Base-by-base conservation (phyloP, 2,113 vertebrate genomes). In the Phasianus colchicus region DNA sequence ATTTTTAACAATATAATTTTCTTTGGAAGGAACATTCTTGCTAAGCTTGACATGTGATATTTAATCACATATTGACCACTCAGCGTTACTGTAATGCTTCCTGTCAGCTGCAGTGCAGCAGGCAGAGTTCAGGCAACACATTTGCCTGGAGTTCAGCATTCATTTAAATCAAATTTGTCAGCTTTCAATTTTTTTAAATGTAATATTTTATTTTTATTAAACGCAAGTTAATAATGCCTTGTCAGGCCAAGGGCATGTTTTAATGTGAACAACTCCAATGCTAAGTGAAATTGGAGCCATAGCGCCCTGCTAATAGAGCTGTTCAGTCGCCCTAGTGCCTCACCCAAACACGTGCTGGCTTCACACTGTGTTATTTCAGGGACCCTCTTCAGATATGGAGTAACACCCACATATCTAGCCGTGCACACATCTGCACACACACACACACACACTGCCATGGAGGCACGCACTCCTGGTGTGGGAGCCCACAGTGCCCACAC, bases 1-100 rank as follows among this genome's bases (percentile, higher is more conserved):
- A 92, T 94, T 96, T 97, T 96, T 97, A 97, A 96, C 96, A 96
- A 94, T 97, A 97, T 95, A 95, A 95, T 97, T 97, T 97, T 95
- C 95, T 95, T 95, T 87, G 83, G 95, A 92, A 89, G 58, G 55
- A 86, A 64, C 69, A 38, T 74, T 81, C 93, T 92, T 88, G 67
- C 89, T 90, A 95, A 97, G 87, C 94, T 96, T 94, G 95, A 84
- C 87, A 86, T 94, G 95, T 86, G 96, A 97, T 95, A 92, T 82
- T 88, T 92, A 96, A 95, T 97, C 89, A 76, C 92, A 96, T 93
- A 94, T 89, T 97, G 96, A 97, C 97, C 96, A 78, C 84, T 97
- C 92, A 89, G 69, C 70, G 55, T 97, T 89, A 86, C 61, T 92
- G 95, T 94, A 97, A 96, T 94, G 95, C 83, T 94, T 97, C 90